Base-by-base conservation (phyloP, 1,140 invertebrate species). In the Leptopilina clavipes region DNA sequence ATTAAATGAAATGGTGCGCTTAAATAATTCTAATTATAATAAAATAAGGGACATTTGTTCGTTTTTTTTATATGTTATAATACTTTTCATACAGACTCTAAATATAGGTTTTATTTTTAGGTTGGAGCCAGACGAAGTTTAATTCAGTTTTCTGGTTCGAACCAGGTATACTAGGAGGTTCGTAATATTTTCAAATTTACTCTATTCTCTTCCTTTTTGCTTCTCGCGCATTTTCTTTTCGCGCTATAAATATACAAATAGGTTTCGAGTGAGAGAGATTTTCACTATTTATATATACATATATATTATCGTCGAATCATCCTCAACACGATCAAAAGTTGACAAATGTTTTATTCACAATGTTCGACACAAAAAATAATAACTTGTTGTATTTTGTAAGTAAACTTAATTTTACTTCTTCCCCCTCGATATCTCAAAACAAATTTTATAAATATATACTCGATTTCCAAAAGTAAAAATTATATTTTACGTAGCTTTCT, bases 101-200 rank as follows among this genome's bases (percentile, higher is more conserved):
- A 85, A 86, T 84, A 87, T 88, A 88, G 86, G 83, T 85, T 87
- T 87, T 88, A 88, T 88, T 88, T 87, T 85, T 88, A 87, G 87
- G 82, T 87, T 85, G 81, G 78, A 87, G 87, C 86, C 82, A 85
- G 82, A 79, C 75, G 72, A 79, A 80, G 76, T 83, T 83, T 79
- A 73, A 79, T 85, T 72, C 76, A 80, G 76, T 75, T 82, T 82
- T 83, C 73, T 76, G 44, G 73, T 84, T 73, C 74, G 75, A 83
- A 82, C 76, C 79, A 77, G 75, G 76, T 80, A 85, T 82, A 82
- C 79, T 83, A 81, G 59, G 75, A 80, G 79, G 77, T 85, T 83
- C 75, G 80, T 82, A 76, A 81, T 72, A 76, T 73, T 70, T 45
- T 54, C 14, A 52, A 71, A 70, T 31, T 73, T 25, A 40, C 14